Conservation (phyloP, 2,888 invertebrate species). For the Acheta domesticus region DNA sequence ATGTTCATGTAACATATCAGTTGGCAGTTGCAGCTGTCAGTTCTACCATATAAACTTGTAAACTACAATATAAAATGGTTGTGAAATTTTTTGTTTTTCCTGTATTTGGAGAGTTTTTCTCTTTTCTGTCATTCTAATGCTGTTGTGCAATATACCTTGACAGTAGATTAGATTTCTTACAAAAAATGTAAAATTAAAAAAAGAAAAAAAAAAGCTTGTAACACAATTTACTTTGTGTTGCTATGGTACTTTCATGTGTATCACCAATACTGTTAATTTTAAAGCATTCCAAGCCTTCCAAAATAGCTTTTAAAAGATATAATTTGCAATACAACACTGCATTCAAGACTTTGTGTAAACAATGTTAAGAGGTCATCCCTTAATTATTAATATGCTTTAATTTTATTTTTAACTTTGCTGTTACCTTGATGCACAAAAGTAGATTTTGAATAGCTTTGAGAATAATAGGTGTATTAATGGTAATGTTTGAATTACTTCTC, state of each 20-base stretch:
- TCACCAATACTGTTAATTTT: slow-evolving; percentile 24
- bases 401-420: too few relatives aligned
- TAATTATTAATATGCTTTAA: not conserved
- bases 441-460: too few relatives aligned
- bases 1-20: slow-evolving; percentile 27
- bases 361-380: not conserved
- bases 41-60: not conserved
- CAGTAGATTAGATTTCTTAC: slow-evolving; percentile 26
- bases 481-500: too few relatives aligned
- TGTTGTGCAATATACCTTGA: slow-evolving; percentile 40
- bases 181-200: slow-evolving; percentile 23
- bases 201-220: slow-evolving; percentile 22
- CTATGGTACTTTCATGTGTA: slow-evolving; percentile 21
- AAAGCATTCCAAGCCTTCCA: slow-evolving; percentile 44
- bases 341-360: not conserved
- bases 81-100: slow-evolving; percentile 29
- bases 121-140: slow-evolving; percentile 44
- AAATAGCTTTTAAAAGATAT: slow-evolving; percentile 35
- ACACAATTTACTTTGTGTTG: slow-evolving; percentile 28
- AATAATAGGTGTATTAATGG: too few relatives aligned
- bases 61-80: slow-evolving; percentile 30
- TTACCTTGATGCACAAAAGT: too few relatives aligned
- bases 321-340: slow-evolving; percentile 18
- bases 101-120: slow-evolving; percentile 26
- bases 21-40: slow-evolving; percentile 28